Base-by-base conservation (phyloP, 2,113 vertebrate species). In the Megaceryle torquata region DNA sequence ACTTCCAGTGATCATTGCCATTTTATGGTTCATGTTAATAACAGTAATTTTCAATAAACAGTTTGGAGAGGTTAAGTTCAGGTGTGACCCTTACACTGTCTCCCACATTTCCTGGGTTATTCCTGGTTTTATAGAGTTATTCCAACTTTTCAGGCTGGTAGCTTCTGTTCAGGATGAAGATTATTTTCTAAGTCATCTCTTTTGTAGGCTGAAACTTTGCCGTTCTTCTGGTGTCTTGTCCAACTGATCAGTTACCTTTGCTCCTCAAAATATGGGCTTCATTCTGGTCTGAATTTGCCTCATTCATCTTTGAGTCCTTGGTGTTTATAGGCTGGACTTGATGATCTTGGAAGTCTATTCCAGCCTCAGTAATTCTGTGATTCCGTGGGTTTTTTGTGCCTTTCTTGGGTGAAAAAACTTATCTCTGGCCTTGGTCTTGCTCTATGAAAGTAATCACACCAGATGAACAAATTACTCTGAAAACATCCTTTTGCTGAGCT, bases 1-100 rank as follows among this genome's bases (percentile, higher is more conserved):
- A 24, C 48, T 76, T 74, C 16, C 61, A 90, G 18, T 60, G 21
- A 59, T 68, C 43, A 88, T 50, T 83, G 26, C 31, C 13, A 18
- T 64, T 82, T 91, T 64, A 29, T 46, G 20, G 71, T 93, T 67
- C 61, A 72, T n/a, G 35, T 67, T 88, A 88, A 79, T 64, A 88
- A 74, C 19, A 77, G 31, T 9, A 33, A 33, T 87, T 82, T 93
- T 65, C 82, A 88, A 24, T 9, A 63, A 6, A 6, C 1, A 25
- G 10, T n/a, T 74, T n/a, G 43, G n/a, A 54, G 31, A 51, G 12
- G 13, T 64, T 46, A 75, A 60, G 26, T 50, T 91, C 64, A 76
- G 48, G 56, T 6, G 3, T 0, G 5, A 37, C 26, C 18, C 18
- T 67, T 76, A 48, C 11, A 31, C 22, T 2, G 0, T 35, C 13